phyloP scores from a whole-genome alignment of 2,113 vertebrate species.

The Hippocampus comes region DNA sequence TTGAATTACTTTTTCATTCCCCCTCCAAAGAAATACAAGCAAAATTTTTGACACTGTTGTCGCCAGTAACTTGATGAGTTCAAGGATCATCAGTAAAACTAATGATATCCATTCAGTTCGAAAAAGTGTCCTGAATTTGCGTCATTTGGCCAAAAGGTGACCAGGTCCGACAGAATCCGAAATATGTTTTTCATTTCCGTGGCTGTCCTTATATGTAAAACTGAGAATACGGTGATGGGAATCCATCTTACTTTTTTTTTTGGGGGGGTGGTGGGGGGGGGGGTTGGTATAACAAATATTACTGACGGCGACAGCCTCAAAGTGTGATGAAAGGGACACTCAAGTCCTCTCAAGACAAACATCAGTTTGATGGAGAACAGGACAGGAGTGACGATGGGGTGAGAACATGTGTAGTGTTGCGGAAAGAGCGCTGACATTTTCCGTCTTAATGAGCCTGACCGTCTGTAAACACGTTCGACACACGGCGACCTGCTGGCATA shows the following conservation, averaged over 20 bases:
- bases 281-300: background rate
- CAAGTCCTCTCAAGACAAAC: constrained; percentile 8
- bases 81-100: too few species aligned
- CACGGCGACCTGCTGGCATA: constrained; percentile 58
- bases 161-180: background rate
- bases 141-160: background rate
- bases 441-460: constrained; percentile 50
- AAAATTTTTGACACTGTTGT: too few species aligned
- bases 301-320: constrained; percentile 1
- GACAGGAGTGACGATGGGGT: background rate
- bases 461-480: constrained; percentile 54
- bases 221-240: background rate
- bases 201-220: background rate
- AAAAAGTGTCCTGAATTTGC: background rate
- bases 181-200: background rate
- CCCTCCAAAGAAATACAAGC: too few species aligned
- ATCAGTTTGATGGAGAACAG: constrained; percentile 3
- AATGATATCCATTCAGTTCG: too few species aligned
- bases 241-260: background rate
- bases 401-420: constrained; percentile 16
- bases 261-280: too few species aligned
- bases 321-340: constrained; percentile 6
- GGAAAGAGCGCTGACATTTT: constrained; percentile 17
- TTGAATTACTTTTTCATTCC: too few species aligned
- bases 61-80: too few species aligned